Conservation (phyloP, 2,888 invertebrate species). For the Empis livida region DNA sequence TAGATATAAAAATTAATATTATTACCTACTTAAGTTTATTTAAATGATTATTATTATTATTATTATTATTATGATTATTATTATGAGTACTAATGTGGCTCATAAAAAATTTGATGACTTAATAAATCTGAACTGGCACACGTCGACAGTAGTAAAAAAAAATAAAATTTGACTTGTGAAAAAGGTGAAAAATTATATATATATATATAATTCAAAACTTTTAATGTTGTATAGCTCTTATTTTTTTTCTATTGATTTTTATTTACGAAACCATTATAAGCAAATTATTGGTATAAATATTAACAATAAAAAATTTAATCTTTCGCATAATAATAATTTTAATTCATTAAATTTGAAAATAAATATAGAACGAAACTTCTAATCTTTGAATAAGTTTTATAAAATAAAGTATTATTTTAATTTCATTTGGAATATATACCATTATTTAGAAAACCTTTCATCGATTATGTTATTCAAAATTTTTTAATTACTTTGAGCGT, state of each 20-base stretch:
- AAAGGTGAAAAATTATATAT: background rate
- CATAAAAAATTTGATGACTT: constrained; percentile 2
- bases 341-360: too few species aligned
- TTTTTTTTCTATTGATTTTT: constrained; percentile 3
- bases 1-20: constrained; percentile 1
- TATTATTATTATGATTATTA: background rate
- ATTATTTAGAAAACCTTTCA: too few species aligned
- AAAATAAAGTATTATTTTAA: too few species aligned
- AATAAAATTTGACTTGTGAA: background rate
- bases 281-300: too few species aligned
- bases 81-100: background rate
- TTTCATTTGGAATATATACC: too few species aligned
- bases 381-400: too few species aligned
- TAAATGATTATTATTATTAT: constrained; percentile 2
- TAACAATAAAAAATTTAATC: background rate
- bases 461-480: too few species aligned
- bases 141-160: constrained; percentile 1
- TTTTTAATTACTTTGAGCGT: too few species aligned
- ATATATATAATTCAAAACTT: background rate
- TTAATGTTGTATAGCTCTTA: background rate
- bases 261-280: constrained; percentile 1
- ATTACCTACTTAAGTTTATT: constrained; percentile 1
- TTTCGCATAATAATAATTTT: too few species aligned
- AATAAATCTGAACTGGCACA: background rate
- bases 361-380: too few species aligned